These are phyloP conservation scores for Mimachlamys varia DNA, from an alignment of 2,888 invertebrate species.

Conservation along the genomic window DNA sequence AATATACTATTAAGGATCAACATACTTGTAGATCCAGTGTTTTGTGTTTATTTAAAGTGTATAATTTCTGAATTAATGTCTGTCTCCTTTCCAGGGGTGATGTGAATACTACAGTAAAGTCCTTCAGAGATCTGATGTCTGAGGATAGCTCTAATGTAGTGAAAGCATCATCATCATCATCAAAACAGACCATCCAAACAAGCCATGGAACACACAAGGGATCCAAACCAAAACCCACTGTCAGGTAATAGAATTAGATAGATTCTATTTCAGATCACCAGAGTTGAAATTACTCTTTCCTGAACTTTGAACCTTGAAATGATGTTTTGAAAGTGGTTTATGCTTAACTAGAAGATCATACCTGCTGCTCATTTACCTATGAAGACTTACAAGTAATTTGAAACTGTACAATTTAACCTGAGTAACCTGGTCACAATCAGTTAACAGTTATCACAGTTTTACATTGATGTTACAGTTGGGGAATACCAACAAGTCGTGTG, in stretches of 20 bases:
- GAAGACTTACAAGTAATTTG: too few species aligned
- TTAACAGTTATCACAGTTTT: background rate
- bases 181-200: slow-evolving; percentile 1
- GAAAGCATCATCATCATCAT: background rate
- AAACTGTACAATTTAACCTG: too few species aligned
- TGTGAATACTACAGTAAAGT: slow-evolving; percentile 67
- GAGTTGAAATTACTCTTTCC: too few species aligned
- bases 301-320: too few species aligned
- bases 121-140: slow-evolving; percentile 76
- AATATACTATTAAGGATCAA: background rate
- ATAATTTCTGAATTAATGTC: background rate
- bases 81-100: slow-evolving; percentile 64
- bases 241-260: background rate
- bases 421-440: background rate
- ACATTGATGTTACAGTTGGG: slow-evolving; percentile 64
- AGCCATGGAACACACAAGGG: background rate
- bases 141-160: slow-evolving; percentile 59
- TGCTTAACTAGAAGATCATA: too few species aligned
- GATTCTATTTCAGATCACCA: too few species aligned
- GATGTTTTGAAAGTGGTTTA: too few species aligned
- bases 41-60: too few species aligned
- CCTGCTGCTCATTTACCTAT: too few species aligned
- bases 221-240: background rate
- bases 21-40: too few species aligned
- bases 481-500: slow-evolving; percentile 56